Evolutionary conservation across 2,888 invertebrate genomes (phyloP).

Genomic region (Diabrotica balteata): DNA sequence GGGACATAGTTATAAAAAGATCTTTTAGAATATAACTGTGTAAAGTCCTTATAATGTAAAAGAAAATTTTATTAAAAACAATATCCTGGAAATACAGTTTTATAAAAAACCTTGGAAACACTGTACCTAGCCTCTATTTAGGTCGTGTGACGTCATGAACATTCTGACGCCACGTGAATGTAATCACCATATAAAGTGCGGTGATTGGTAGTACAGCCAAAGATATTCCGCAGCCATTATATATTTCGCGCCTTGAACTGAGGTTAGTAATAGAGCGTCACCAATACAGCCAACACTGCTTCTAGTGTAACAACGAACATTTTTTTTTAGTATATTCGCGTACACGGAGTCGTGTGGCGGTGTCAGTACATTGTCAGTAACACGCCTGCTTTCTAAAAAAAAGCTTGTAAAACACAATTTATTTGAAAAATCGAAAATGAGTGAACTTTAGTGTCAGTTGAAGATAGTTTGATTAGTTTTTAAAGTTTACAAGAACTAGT

Average conservation of each 20-base stretch:
- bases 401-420: conserved; percentile 36
- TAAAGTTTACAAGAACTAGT: conserved; percentile 43
- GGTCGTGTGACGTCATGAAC: conserved; percentile 58
- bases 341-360: conserved; percentile 44
- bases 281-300: conserved; percentile 66
- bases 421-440: conserved; percentile 34
- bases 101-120: conserved; percentile 59
- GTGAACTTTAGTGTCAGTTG: conserved; percentile 42
- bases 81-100: conserved; percentile 49
- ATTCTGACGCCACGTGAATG: conserved; percentile 58
- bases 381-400: conserved; percentile 45
- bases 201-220: conserved; percentile 55
- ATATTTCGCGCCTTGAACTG: conserved; percentile 63
- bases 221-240: conserved; percentile 67
- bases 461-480: conserved; percentile 40
- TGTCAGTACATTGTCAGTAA: too few species aligned
- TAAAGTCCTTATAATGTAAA: conserved; percentile 3
- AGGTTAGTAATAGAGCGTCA: conserved; percentile 62
- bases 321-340: conserved; percentile 36
- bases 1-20: not conserved
- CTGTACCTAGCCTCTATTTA: conserved; percentile 56
- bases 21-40: not conserved
- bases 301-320: conserved; percentile 53
- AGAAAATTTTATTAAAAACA: conserved; percentile 33
- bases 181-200: conserved; percentile 46